Evolutionary conservation across 2,888 invertebrate genomes (phyloP).

Genomic region (Oasisia sp.): DNA sequence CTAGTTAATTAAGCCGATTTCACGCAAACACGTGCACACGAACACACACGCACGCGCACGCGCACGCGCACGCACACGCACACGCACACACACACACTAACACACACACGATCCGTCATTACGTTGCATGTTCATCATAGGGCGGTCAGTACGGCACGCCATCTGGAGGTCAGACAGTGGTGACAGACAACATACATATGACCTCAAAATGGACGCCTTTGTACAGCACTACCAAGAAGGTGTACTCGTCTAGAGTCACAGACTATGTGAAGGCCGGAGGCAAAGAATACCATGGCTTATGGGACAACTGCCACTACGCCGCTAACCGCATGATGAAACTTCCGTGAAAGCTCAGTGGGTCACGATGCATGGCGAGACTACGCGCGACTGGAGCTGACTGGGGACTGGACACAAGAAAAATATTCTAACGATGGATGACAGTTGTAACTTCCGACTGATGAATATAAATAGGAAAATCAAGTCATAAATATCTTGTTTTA

Average conservation of each 20-base stretch:
- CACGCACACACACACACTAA: not conserved
- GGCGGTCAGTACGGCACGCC: not conserved
- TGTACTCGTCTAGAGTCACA: not conserved
- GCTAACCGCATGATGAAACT: not conserved
- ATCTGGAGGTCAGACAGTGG: not conserved
- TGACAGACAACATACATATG: not conserved
- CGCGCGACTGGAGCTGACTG: no score
- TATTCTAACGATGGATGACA: no score
- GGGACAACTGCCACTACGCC: not conserved
- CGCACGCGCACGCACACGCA: no score
- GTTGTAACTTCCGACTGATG: no score
- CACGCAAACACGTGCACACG: not conserved
- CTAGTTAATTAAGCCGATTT: no score
- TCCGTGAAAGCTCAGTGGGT: not conserved
- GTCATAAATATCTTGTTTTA: no score
- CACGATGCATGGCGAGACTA: no score
- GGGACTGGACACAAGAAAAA: no score
- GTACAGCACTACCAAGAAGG: not conserved
- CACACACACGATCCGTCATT: not conserved
- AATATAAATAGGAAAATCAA: no score
- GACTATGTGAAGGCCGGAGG: not conserved
- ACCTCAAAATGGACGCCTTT: not conserved
- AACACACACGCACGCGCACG: not conserved
- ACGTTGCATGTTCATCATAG: not conserved
- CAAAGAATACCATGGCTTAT: not conserved